phyloP scores from a whole-genome alignment of 2,113 vertebrate genomes.

The Perccottus glenii region DNA sequence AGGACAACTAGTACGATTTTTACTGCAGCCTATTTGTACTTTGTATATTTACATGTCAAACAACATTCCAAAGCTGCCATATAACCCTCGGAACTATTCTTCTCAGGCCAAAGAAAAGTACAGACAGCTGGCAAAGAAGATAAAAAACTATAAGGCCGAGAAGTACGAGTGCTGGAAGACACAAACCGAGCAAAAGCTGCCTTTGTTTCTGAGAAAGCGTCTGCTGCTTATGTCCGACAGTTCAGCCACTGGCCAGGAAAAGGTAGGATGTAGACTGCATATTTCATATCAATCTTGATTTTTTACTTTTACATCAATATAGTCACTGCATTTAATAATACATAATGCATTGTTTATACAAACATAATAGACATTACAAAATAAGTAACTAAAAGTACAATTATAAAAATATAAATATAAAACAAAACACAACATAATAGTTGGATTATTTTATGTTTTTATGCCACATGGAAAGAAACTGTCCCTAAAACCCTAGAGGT shows the following conservation, averaged over 20 bases:
- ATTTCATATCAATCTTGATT: too few species aligned
- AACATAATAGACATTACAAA: too few species aligned
- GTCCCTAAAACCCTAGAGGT: too few species aligned
- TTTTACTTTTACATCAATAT: too few species aligned
- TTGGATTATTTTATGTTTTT: not conserved
- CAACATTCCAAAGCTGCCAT: not conserved
- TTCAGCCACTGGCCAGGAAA: constrained; percentile 22
- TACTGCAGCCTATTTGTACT: not conserved
- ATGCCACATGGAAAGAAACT: too few species aligned
- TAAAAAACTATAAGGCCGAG: constrained; percentile 83
- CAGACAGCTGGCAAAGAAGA: constrained; percentile 75
- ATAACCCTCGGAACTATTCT: constrained; percentile 8
- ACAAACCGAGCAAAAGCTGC: constrained; percentile 70
- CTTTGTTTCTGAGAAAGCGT: constrained; percentile 80
- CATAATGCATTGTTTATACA: too few species aligned
- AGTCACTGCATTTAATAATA: not conserved
- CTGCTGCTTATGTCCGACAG: constrained; percentile 71
- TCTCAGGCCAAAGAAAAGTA: constrained; percentile 85
- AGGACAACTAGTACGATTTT: constrained; percentile 75
- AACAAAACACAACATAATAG: too few species aligned
- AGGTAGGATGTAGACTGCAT: constrained; percentile 54
- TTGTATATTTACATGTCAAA: not conserved
- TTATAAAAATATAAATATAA: too few species aligned
- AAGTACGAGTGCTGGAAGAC: constrained; percentile 82
- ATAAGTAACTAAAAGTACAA: too few species aligned